Base-by-base conservation (phyloP, 2,888 invertebrate species). In the Thymelicus sylvestris region DNA sequence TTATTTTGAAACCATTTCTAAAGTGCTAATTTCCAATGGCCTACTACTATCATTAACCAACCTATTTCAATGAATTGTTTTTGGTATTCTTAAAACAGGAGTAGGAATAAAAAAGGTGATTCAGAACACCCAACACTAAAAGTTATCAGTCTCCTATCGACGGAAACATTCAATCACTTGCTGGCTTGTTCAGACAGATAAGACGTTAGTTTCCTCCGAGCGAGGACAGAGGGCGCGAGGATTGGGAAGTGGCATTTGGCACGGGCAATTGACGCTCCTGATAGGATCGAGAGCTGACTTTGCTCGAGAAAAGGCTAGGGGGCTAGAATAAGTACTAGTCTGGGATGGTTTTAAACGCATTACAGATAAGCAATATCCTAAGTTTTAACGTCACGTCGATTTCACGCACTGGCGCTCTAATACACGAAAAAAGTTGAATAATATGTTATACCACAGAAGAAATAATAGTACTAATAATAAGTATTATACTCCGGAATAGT, bases 211-310 rank as follows among this genome's bases (percentile, higher is more conserved):
- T 78, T 82, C 81, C 82, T 82, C 74, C 74, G 74, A 74, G 76
- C 75, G 77, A 75, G 80, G 73, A 74, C 73, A 73, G 76, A 79
- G 78, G 78, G 74, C 79, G 74, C 76, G 79, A 79, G 81, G 72
- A 80, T 80, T 79, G 80, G 90, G 87, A 90, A 89, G 92, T 90
- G 90, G 91, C 91, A 90, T 93, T 92, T 93, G 94, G 94, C 94
- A 94, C 94, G 93, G 91, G 94, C 94, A 93, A 94, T 94, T 94
- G 94, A 93, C 92, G 92, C 85, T 86, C 82, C 89, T 94, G 94
- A 94, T 94, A 94, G 92, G 88, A 94, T 94, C 94, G 89, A 83
- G 83, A 87, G 92, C 93, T 93, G 92, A 92, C 86, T 86, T 87
- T 84, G 93, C 93, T 91, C 84, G 86, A 85, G 81, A 82, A 80